Conservation (phyloP, 2,888 invertebrate genomes). For the Stenodema calcarata region DNA sequence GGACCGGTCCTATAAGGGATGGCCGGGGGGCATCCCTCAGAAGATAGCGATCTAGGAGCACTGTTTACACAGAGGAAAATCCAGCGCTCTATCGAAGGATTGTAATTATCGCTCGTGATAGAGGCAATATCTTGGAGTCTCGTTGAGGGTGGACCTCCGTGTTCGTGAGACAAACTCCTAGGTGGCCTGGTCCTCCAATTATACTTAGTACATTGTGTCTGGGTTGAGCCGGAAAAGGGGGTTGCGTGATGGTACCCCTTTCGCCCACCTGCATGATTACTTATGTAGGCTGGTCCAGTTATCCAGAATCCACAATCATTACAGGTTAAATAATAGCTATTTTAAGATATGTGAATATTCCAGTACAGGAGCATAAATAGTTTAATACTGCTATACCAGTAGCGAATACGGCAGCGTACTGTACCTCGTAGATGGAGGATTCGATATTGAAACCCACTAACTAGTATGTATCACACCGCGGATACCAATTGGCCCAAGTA, state of each 20-base stretch:
- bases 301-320: background rate
- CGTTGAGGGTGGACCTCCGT: conserved; percentile 7
- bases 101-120: conserved; percentile 35
- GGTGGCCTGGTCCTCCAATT: conserved; percentile 10
- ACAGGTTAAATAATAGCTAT: too few relatives aligned
- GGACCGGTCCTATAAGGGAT: conserved; percentile 3
- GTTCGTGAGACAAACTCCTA: background rate
- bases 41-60: conserved; percentile 8
- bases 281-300: background rate
- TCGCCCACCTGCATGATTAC: background rate
- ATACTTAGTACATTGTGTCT: background rate
- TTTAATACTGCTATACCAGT: too few relatives aligned
- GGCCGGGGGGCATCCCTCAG: background rate
- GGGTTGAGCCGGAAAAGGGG: background rate
- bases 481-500: too few relatives aligned
- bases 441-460: too few relatives aligned
- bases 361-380: too few relatives aligned
- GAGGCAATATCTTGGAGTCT: conserved; percentile 19
- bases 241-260: background rate
- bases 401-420: too few relatives aligned
- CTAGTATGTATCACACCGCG: too few relatives aligned
- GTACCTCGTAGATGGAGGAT: too few relatives aligned
- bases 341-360: too few relatives aligned
- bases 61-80: conserved; percentile 30
- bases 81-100: conserved; percentile 10